Evolutionary conservation across 2,797 vertebrate genomes (phyloP), one percentile per base, ranked within the genome.

Genomic region (Tokudaia muenninki): DNA sequence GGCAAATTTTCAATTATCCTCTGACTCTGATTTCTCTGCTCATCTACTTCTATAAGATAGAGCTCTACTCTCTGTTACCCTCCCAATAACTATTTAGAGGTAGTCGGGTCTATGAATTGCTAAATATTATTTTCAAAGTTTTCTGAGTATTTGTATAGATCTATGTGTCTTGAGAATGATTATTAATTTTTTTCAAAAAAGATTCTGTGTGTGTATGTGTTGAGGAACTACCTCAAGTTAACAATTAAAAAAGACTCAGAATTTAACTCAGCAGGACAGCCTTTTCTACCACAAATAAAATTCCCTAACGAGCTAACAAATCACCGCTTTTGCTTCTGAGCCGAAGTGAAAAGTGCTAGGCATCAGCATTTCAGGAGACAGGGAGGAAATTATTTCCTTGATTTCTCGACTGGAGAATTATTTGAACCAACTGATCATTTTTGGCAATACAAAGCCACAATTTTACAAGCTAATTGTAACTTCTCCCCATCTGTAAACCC

Each of bases 391-490:
- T 3, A 93, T 82, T 95, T 93, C 34, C 67, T 88, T 70, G 52
- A 92, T 70, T 95, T 95, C 87, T 92, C 70, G 67, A 61, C 75
- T 93, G 75, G 88, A 96, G 95, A 96, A 81, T 91, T 96, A 87
- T 94, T 70, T 59, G 72, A 97, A 95, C 91, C 92, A 96, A 96
- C 74, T 61, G 59, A 95, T 93, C 67, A 55, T 92, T 97, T 92
- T 94, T 95, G 90, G 91, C 92, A 96, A 95, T 82, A 87, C 37
- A 74, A 95, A 97, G 91, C 96, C 94, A 50, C 96, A 94, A 24
- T 92, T 91, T 95, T 87, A 90, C 70, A 96, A 74, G 22, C 70
- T 86, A 86, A 50, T 72, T 94, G 79, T 83, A 88, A 95, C 89
- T 84, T 95, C 96, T 96, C 87, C 87, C 93, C 87, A 93, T 90